phyloP scores from a whole-genome alignment of 2,113 vertebrate species.

The Microcebus murinus region DNA sequence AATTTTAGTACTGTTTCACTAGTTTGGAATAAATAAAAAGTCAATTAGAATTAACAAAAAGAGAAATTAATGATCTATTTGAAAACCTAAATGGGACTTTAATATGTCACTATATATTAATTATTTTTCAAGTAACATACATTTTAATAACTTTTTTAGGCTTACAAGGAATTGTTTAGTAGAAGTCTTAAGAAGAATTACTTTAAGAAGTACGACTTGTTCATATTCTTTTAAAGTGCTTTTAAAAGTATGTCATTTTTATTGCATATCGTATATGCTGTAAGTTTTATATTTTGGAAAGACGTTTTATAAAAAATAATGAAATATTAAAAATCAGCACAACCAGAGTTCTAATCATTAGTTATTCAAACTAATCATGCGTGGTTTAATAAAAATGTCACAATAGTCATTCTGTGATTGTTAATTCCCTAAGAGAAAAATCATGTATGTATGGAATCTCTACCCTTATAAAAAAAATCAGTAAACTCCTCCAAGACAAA shows the following conservation, averaged over 20 bases:
- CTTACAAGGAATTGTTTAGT: background rate
- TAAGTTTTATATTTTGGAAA: constrained; percentile 34
- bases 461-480: constrained; percentile 30
- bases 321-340: constrained; percentile 25
- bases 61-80: constrained; percentile 26
- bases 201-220: background rate
- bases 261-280: background rate
- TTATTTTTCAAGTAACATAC: background rate
- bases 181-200: background rate
- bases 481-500: background rate
- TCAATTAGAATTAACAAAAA: background rate
- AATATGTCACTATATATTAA: background rate
- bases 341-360: background rate
- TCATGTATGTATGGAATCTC: background rate
- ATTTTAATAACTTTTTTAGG: constrained; percentile 30
- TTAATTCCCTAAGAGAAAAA: constrained; percentile 3
- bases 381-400: background rate
- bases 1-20: constrained; percentile 25
- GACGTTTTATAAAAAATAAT: constrained; percentile 3
- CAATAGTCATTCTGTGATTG: background rate
- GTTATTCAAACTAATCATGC: background rate
- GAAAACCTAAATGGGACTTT: no score
- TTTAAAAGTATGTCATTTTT: constrained; percentile 5
- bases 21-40: background rate
- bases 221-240: background rate